These are phyloP conservation scores for Thripadectes ignobilis DNA, from an alignment of 2,797 vertebrate genomes.

Conservation along the genomic window DNA sequence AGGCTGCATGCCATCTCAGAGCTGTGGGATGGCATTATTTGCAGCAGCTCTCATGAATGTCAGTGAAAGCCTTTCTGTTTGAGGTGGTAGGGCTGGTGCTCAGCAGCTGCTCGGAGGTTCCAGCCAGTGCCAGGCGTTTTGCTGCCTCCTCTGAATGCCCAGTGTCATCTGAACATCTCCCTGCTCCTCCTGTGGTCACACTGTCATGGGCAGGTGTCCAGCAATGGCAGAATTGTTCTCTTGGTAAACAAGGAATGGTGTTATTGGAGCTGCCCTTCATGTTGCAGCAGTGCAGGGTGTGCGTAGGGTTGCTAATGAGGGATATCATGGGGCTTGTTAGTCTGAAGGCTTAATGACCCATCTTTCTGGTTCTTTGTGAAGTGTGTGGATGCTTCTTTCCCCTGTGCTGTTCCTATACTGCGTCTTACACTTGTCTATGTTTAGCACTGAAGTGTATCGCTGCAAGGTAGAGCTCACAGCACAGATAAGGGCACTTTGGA, in stretches of 20 bases:
- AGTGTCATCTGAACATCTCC: not conserved
- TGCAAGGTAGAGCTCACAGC: not conserved
- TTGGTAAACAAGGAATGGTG: constrained; percentile 48
- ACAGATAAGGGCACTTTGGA: not conserved
- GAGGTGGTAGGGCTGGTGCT: not conserved
- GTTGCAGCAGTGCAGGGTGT: not conserved
- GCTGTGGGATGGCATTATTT: constrained; percentile 44
- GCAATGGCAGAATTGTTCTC: constrained; percentile 53
- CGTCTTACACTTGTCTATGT: rapidly evolving
- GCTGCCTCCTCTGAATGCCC: not conserved
- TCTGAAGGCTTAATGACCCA: not conserved
- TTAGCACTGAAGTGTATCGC: not conserved
- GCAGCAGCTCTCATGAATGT: not conserved
- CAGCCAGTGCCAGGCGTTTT: constrained; percentile 41
- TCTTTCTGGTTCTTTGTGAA: not conserved
- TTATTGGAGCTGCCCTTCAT: not conserved
- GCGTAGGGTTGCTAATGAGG: not conserved
- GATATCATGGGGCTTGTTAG: not conserved
- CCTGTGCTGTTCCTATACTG: not conserved
- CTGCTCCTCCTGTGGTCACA: not conserved
- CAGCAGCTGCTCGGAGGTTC: constrained; percentile 41
- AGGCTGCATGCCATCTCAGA: not conserved
- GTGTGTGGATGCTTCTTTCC: not conserved
- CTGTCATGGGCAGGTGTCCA: constrained; percentile 39
- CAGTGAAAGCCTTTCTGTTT: constrained; percentile 65